Evolutionary conservation across 2,888 invertebrate species (phyloP), one percentile per base, ranked within the genome.

Genomic region (Bellardia pandia): DNA sequence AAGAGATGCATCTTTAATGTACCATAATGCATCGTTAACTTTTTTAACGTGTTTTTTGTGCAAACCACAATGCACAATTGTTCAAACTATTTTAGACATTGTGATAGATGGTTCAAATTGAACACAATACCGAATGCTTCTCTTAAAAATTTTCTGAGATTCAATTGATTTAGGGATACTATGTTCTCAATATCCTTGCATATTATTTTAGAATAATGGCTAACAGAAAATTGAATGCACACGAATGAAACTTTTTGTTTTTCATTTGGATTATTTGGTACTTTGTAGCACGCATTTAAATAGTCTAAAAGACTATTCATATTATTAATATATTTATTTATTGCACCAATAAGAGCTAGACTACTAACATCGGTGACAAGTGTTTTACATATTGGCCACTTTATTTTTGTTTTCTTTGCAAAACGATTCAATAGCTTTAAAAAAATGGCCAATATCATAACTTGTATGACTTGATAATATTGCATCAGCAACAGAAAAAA

Each of bases 401-500:
- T 69, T 30, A 33, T n/a, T 51, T 51, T 69, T 5, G 14, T 68
- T 42, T 11, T 13, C 1, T 48, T 40, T 1, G 14, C 68, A 68
- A 48, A 30, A 68, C 3, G 4, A 33, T 14, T 33, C 13, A 14
- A 69, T 1, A 0, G 9, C 7, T 5, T 69, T 69, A 3, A 69
- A 53, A n/a, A 69, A 51, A 14, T n/a, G 33, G 14, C 45, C 68
- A 30, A 68, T 68, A 68, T 68, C 68, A 68, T 68, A 48, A 14
- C 45, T 48, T 14, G 68, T 56, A 40, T 72, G 72, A 40, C 53
- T 71, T 1, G 53, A 71, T 7, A 56, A 56, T 72, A 72, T 58
- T 23, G 56, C 72, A 72, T 56, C 72, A 2, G 72, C 56, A 2
- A 56, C 56, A 23, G 72, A 58, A 72, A 72, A 72, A 16, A 72